A percentile compares a stretch with the other conserved stretches of the same genome.
phyloP scores from a whole-genome alignment of 2,113 vertebrate genomes.

The Cairina moschata region DNA sequence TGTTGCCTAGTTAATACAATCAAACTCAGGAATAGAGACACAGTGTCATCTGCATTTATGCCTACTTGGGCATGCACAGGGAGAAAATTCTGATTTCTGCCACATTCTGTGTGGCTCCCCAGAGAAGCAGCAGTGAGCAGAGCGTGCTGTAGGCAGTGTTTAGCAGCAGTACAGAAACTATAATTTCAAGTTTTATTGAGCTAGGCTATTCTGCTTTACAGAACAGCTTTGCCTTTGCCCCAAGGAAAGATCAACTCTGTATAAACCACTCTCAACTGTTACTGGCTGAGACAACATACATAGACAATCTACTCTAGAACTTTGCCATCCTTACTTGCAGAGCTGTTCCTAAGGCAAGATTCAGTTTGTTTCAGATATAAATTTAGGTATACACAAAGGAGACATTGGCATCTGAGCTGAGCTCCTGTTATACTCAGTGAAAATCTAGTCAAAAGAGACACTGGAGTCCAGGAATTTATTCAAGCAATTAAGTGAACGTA shows the following conservation, averaged over 20 bases:
- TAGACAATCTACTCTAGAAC: not conserved
- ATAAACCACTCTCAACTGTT: not conserved
- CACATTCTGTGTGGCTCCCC: not conserved
- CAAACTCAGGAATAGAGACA: not conserved
- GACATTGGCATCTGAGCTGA: not conserved
- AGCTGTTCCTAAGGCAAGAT: not conserved
- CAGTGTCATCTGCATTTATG: not conserved
- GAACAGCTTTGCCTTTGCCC: slow-evolving; percentile 8
- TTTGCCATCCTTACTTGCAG: not conserved
- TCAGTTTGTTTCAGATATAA: not conserved
- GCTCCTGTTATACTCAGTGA: not conserved
- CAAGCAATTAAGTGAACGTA: not conserved
- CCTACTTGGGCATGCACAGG: not conserved
- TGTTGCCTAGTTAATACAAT: not conserved
- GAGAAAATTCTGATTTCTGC: slow-evolving; percentile 1
- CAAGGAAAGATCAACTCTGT: not conserved
- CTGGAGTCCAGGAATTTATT: not conserved
- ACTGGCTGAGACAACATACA: not conserved
- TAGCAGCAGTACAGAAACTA: not conserved
- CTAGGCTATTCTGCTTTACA: not conserved
- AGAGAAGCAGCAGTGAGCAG: not conserved
- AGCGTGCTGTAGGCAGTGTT: not conserved
- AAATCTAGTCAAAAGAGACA: not conserved
- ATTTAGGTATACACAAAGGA: not conserved
- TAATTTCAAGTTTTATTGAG: slow-evolving; percentile 6